Evolutionary conservation across 2,113 vertebrate genomes (phyloP).

Genomic region (Pelmatolapia mariae): DNA sequence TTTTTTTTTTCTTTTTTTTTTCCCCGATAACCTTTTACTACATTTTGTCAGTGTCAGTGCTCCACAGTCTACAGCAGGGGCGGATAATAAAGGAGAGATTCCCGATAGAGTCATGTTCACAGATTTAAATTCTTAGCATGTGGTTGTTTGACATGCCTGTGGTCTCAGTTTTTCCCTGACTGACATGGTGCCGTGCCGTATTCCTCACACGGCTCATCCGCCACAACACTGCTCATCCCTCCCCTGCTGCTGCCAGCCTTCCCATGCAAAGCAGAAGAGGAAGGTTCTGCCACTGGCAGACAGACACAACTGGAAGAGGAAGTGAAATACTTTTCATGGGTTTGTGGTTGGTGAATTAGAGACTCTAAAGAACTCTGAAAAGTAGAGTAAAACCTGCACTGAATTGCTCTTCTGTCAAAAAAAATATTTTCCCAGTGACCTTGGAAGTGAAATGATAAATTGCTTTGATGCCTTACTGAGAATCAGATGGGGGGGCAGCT

Average conservation of each 20-base stretch:
- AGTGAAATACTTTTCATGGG: not conserved
- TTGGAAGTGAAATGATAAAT: not conserved
- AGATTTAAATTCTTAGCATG: slow-evolving; percentile 17
- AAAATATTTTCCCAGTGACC: not conserved
- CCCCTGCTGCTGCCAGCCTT: not conserved
- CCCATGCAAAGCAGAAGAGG: slow-evolving; percentile 22
- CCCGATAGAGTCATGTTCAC: not conserved
- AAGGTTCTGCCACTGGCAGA: slow-evolving; percentile 6
- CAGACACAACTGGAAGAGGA: not conserved
- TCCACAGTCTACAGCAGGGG: not conserved
- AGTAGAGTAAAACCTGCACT: not conserved
- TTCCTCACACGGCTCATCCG: slow-evolving; percentile 36
- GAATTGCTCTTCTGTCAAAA: not conserved
- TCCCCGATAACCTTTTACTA: not conserved
- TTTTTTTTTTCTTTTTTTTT: not conserved
- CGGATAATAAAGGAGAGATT: not conserved
- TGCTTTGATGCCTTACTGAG: not conserved
- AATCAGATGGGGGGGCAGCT: not conserved
- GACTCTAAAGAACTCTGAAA: not conserved
- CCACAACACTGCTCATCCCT: slow-evolving; percentile 38
- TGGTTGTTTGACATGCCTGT: slow-evolving; percentile 16
- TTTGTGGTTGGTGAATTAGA: not conserved
- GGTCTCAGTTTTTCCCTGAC: slow-evolving; percentile 1
- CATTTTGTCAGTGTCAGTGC: not conserved
- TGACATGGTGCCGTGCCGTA: slow-evolving; percentile 9